Evolutionary conservation across 1,140 invertebrate species (phyloP), one percentile per base, ranked within the genome.

Genomic region (Ips nitidus): DNA sequence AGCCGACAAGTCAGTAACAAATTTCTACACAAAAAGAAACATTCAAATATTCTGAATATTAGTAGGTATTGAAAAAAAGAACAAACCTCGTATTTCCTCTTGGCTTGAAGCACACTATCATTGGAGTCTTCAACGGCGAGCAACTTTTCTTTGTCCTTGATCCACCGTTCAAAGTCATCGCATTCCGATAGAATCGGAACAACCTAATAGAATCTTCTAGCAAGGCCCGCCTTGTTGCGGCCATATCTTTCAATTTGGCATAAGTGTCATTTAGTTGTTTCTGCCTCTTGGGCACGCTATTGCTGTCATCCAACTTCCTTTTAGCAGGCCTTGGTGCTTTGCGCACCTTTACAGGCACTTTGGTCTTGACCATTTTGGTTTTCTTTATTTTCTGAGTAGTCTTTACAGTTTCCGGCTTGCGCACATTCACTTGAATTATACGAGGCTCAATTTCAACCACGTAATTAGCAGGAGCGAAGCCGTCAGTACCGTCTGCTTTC

Each of bases 381-480:
- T 95, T 95, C 81, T 94, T 95, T 0, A 97, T 93, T 75, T 89
- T 88, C 77, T 94, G 90, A 38, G 91, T 88, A 3, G 90, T 88
- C 64, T 75, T 88, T 1, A 97, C 89, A 75, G 92, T 93, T 74
- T 95, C 91, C 0, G 91, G 89, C 70, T 91, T 90, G 52, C 91
- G 88, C 0, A 94, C 90, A 78, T 93, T 89, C 39, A 95, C 92
- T 80, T 91, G 86, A 37, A 89, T 89, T 1, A 94, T 86, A 76
- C 95, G 91, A 0, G 94, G 93, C 72, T 96, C 95, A 53, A 98
- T 89, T 81, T 98, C 94, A 40, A 91, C 88, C 0, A 99, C 94
- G 82, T 99, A 99, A 81, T 98, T 98, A 0, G 96, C 95, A 0
- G 98, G 98, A 1, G 98, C 96, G 82, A 98, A 99, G 6, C 97